phyloP scores from a whole-genome alignment of 2,888 invertebrate species.

The Amiota mariae region DNA sequence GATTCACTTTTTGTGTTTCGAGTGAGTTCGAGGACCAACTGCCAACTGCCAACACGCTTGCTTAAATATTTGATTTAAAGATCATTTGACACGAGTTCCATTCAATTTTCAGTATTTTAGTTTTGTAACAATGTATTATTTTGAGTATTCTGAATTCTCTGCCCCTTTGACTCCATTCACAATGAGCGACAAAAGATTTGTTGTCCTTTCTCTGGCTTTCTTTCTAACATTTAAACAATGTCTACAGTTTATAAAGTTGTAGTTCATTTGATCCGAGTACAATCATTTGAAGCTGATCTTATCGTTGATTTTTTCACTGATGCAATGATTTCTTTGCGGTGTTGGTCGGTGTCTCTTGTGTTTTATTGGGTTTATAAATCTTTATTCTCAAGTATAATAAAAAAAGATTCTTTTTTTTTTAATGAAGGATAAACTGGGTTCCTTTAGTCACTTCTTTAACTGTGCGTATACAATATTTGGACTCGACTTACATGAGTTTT shows the following conservation, averaged over 20 bases:
- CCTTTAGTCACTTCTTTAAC: neutral
- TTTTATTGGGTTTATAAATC: constrained; percentile 18
- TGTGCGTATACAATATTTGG: neutral
- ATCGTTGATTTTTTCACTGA: constrained; percentile 20
- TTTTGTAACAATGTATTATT: neutral
- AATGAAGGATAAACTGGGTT: constrained; percentile 12
- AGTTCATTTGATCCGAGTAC: neutral
- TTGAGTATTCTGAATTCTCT: neutral
- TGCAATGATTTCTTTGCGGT: neutral
- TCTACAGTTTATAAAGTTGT: constrained; percentile 8
- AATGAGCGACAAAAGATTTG: no score
- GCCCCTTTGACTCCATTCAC: no score
- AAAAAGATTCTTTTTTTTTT: neutral
- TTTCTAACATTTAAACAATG: neutral
- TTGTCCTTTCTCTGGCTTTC: constrained; percentile 2
- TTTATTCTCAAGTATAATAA: neutral
- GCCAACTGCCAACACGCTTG: constrained; percentile 27
- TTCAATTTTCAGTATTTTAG: neutral
- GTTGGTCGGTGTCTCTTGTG: neutral
- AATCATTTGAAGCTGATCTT: neutral
- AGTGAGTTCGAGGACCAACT: neutral
- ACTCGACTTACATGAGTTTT: neutral
- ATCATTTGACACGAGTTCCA: constrained; percentile 23
- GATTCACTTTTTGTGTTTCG: neutral
- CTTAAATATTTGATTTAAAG: constrained; percentile 26